Percentiles rank a stretch among this genome's conserved stretches.
Evolutionary conservation across 2,113 vertebrate genomes (phyloP).

Genomic region (Ahaetulla prasina): DNA sequence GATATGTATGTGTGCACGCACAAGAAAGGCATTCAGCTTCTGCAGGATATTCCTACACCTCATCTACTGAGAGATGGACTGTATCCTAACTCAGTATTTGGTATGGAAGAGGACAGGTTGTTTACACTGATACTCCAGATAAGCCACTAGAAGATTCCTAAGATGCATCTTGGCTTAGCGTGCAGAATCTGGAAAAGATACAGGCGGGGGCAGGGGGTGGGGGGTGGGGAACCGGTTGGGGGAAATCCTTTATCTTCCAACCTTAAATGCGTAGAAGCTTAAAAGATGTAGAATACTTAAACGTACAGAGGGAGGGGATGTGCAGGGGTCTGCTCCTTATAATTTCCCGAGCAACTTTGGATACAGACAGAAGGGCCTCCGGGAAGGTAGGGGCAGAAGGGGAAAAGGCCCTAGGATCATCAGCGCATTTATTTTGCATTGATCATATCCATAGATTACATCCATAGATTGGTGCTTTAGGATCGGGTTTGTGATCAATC

Average conservation of each 20-base stretch:
- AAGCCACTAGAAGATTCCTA: slow-evolving; percentile 35
- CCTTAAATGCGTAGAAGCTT: slow-evolving; percentile 4
- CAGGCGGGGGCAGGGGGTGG: not conserved
- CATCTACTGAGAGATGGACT: not conserved
- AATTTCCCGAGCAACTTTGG: not conserved
- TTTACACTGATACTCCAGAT: slow-evolving; percentile 41
- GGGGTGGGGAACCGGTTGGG: not conserved
- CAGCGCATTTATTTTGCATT: no score
- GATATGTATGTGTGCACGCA: not conserved
- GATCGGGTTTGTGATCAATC: not conserved
- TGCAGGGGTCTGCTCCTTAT: not conserved
- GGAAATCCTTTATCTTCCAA: slow-evolving; percentile 12
- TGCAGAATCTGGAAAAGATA: slow-evolving; percentile 28
- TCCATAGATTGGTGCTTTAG: not conserved
- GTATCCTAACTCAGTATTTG: not conserved
- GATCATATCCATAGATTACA: no score
- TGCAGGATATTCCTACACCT: not conserved
- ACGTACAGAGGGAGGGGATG: not conserved
- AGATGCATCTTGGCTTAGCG: slow-evolving; percentile 1
- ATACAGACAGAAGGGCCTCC: not conserved
- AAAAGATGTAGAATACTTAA: not conserved
- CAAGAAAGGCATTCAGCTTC: not conserved
- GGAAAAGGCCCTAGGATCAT: no score
- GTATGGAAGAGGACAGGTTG: slow-evolving; percentile 37
- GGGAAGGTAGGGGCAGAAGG: not conserved